Conservation (phyloP, 2,888 invertebrate genomes). For the Sphaerophoria rueppellii region DNA sequence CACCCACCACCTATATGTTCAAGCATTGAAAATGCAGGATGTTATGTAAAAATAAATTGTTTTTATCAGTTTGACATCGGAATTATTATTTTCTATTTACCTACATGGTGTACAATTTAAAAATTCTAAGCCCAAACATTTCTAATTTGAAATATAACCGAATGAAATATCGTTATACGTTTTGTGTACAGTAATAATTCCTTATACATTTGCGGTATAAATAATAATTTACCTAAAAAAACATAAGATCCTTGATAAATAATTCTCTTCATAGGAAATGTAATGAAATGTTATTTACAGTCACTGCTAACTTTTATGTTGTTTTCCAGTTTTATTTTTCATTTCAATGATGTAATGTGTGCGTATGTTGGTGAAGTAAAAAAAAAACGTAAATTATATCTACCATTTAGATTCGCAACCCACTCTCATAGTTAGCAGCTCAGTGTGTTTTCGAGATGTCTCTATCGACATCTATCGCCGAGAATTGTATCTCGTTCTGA, state of each 20-base stretch:
- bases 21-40: no score
- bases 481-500: conserved; percentile 95
- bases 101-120: no score
- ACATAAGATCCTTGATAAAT: conserved; percentile 48
- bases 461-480: conserved; percentile 93
- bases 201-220: conserved; percentile 8
- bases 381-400: conserved; percentile 88
- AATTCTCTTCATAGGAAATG: conserved; percentile 26
- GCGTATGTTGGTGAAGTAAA: conserved; percentile 2
- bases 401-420: conserved; percentile 96
- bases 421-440: conserved; percentile 95
- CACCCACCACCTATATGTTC: no score
- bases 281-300: conserved; percentile 48
- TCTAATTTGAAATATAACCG: no score
- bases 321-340: no score
- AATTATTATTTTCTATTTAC: no score
- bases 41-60: no score
- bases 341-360: conserved; percentile 15
- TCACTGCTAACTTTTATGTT: background rate
- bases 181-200: conserved; percentile 35
- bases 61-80: no score
- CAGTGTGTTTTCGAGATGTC: conserved; percentile 95
- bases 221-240: conserved; percentile 2
- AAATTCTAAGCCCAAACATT: no score
- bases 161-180: conserved; percentile 64